phyloP scores from a whole-genome alignment of 1,140 invertebrate genomes.

The Aphelinus atriplicis region DNA sequence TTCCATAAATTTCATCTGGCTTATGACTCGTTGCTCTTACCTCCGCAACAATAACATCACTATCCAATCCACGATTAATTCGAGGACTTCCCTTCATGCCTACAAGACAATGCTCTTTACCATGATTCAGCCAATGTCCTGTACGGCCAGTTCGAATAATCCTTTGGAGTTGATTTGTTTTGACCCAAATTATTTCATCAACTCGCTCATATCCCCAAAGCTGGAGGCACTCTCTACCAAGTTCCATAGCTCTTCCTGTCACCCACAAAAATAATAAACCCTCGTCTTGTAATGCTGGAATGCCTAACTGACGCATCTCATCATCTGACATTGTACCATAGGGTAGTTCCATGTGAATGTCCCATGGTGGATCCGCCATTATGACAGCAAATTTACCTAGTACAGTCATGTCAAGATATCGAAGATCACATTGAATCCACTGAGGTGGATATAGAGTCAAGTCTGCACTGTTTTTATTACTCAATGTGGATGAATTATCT shows the following conservation, averaged over 20 bases:
- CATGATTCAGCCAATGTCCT: slow-evolving; percentile 98
- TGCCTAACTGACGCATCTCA: slow-evolving; percentile 94
- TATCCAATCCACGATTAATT: slow-evolving; percentile 93
- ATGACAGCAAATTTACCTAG: slow-evolving; percentile 93
- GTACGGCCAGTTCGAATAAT: slow-evolving; percentile 97
- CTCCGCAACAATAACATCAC: slow-evolving; percentile 98
- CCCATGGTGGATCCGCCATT: slow-evolving; percentile 97
- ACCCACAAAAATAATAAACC: slow-evolving; percentile 98
- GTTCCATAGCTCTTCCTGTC: slow-evolving; percentile 96
- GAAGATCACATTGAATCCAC: slow-evolving; percentile 97
- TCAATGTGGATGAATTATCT: slow-evolving; percentile 41
- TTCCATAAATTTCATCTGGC: slow-evolving; percentile 97
- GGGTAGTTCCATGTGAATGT: slow-evolving; percentile 98
- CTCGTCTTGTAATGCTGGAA: slow-evolving; percentile 89
- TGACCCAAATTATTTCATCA: slow-evolving; percentile 99
- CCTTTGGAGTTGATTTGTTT: slow-evolving; percentile 96
- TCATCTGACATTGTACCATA: slow-evolving; percentile 99
- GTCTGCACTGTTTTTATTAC: slow-evolving; percentile 50
- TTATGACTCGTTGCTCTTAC: slow-evolving; percentile 97
- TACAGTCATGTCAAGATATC: slow-evolving; percentile 95
- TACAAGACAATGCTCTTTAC: slow-evolving; percentile 97
- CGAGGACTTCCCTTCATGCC: slow-evolving; percentile 96
- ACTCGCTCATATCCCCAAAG: slow-evolving; percentile 96
- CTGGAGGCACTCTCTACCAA: slow-evolving; percentile 91
- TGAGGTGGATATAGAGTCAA: slow-evolving; percentile 85